These are phyloP conservation scores for Scomber japonicus DNA, from an alignment of 2,113 vertebrate genomes.

Conservation along the genomic window DNA sequence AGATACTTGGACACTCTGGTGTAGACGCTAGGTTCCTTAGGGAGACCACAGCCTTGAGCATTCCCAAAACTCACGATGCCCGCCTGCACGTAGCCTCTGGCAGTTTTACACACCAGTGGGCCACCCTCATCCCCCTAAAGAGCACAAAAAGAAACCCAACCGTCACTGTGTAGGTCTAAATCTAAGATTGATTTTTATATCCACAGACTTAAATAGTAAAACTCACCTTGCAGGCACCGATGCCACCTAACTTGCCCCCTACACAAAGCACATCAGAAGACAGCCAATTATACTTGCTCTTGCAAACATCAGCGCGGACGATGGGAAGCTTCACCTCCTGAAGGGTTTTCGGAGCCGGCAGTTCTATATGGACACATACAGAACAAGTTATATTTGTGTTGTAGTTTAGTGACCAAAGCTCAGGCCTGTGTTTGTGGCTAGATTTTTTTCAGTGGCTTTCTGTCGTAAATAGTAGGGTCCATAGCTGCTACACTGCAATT, in stretches of 20 bases:
- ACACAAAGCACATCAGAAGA: constrained; percentile 27
- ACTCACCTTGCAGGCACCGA: constrained; percentile 53
- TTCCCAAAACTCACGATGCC: constrained; percentile 59
- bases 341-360: constrained; percentile 17
- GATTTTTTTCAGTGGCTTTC: neutral
- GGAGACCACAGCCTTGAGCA: constrained; percentile 1
- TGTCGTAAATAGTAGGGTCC: too few species aligned
- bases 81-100: neutral
- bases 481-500: too few species aligned
- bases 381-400: neutral
- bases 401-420: too few species aligned
- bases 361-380: constrained; percentile 34
- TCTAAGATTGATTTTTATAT: neutral
- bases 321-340: constrained; percentile 52
- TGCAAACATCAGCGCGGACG: neutral
- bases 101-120: constrained; percentile 39
- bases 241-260: neutral
- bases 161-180: too few species aligned
- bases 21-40: neutral
- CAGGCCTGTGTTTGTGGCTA: neutral
- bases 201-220: too few species aligned
- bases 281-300: rapidly evolving
- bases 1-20: constrained; percentile 42
- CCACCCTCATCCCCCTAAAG: constrained; percentile 57
- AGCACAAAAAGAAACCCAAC: neutral